Evolutionary conservation across 1,140 invertebrate species (phyloP).

Genomic region (Bombus pascuorum): DNA sequence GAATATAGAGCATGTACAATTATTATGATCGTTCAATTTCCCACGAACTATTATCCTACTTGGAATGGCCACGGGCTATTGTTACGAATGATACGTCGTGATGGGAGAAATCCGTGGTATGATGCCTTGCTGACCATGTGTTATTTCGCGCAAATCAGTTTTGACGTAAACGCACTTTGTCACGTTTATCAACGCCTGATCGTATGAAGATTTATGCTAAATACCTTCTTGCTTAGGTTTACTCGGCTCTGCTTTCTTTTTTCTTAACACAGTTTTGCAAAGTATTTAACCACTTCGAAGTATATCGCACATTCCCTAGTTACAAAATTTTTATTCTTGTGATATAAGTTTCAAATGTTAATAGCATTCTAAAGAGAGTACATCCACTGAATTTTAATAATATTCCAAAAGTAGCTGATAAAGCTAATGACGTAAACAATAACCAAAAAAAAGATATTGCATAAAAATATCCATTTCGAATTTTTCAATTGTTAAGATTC

Average conservation of each 20-base stretch:
- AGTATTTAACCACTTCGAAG: too few relatives aligned
- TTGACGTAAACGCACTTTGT: not conserved
- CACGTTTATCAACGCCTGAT: not conserved
- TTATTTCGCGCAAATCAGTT: conserved; percentile 28
- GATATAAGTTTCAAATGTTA: too few relatives aligned
- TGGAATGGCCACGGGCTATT: conserved; percentile 29
- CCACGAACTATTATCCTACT: conserved; percentile 22
- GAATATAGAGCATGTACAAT: conserved; percentile 3
- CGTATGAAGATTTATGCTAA: not conserved
- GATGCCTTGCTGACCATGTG: conserved; percentile 13
- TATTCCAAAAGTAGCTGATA: too few relatives aligned
- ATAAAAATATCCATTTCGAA: too few relatives aligned
- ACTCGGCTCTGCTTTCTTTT: not conserved
- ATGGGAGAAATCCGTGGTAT: conserved; percentile 22
- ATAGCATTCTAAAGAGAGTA: too few relatives aligned
- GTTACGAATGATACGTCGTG: conserved; percentile 13
- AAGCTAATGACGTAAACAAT: too few relatives aligned
- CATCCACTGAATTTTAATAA: too few relatives aligned
- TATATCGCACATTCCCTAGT: too few relatives aligned
- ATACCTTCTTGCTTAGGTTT: not conserved
- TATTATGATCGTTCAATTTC: conserved; percentile 33
- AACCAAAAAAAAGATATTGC: too few relatives aligned
- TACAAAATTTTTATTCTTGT: too few relatives aligned
- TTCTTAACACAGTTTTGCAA: too few relatives aligned
- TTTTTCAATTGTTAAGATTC: too few relatives aligned